phyloP scores from a whole-genome alignment of 1,140 invertebrate genomes.

The Cryptotermes secundus region DNA sequence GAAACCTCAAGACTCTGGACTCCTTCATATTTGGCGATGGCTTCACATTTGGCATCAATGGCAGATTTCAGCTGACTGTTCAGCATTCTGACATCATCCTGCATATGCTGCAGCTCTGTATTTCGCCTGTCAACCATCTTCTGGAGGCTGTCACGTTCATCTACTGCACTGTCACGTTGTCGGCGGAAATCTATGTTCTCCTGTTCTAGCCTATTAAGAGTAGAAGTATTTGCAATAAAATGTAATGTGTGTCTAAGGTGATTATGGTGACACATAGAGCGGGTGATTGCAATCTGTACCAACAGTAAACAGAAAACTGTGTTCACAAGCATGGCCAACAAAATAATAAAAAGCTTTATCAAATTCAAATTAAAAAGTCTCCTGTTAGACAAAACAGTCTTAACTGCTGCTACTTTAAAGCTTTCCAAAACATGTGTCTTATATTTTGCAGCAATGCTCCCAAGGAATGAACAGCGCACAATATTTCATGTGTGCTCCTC shows the following conservation, averaged over 20 bases:
- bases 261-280: not conserved
- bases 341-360: no score
- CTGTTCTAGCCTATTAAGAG: constrained; percentile 52
- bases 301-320: no score
- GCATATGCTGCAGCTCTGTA: constrained; percentile 66
- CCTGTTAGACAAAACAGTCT: no score
- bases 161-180: constrained; percentile 62
- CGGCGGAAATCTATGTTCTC: constrained; percentile 55
- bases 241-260: no score
- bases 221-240: constrained; percentile 42
- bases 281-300: no score
- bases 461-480: no score
- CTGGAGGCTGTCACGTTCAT: constrained; percentile 69
- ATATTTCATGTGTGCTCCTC: no score
- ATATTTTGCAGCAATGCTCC: no score
- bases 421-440: no score
- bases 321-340: no score
- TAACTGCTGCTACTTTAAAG: no score
- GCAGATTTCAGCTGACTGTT: constrained; percentile 66
- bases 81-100: constrained; percentile 61
- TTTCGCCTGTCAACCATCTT: constrained; percentile 67
- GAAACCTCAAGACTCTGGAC: constrained; percentile 74
- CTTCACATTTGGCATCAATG: constrained; percentile 78
- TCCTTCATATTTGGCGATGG: constrained; percentile 75
- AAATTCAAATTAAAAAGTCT: no score